Percentiles rank a stretch among this genome's conserved stretches.
Conservation (phyloP, 1,140 invertebrate genomes). For the Hyphantria cunea region DNA sequence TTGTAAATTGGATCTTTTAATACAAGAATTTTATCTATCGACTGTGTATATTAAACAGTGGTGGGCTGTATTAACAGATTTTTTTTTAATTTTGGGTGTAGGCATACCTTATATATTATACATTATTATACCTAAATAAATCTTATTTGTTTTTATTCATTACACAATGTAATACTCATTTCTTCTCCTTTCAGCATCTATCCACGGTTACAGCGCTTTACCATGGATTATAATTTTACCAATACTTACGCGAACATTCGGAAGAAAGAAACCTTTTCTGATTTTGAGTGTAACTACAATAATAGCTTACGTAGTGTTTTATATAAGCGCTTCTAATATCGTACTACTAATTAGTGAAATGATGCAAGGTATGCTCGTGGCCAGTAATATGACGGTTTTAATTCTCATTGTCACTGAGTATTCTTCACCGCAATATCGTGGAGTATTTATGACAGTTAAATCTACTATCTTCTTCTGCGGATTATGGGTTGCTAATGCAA, state of each 20-base stretch:
- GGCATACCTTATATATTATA: too few species aligned
- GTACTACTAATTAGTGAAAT: conserved; percentile 23
- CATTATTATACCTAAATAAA: too few species aligned
- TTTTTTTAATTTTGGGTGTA: too few species aligned
- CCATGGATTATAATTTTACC: conserved; percentile 20
- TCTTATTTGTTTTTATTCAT: not conserved
- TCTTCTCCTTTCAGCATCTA: conserved; percentile 14
- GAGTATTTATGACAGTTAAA: conserved; percentile 16
- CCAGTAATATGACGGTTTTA: conserved; percentile 17
- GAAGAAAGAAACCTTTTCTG: conserved; percentile 16
- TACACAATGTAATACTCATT: not conserved
- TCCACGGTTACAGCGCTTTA: conserved; percentile 15
- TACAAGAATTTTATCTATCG: too few species aligned
- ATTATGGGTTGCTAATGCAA: conserved; percentile 14
- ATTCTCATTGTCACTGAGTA: conserved; percentile 21
- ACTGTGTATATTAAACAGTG: too few species aligned
- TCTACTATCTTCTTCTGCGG: conserved; percentile 18
- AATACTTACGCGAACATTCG: conserved; percentile 13
- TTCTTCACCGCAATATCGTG: conserved; percentile 14
- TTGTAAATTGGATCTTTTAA: too few species aligned
- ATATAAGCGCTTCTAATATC: conserved; percentile 12
- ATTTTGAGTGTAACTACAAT: conserved; percentile 18
- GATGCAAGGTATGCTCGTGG: conserved; percentile 20
- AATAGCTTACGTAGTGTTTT: conserved; percentile 19
- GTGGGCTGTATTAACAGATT: too few species aligned